Conservation (phyloP, 37 sponge, comb jelly and placozoan species). For the Beroe forskalii region DNA sequence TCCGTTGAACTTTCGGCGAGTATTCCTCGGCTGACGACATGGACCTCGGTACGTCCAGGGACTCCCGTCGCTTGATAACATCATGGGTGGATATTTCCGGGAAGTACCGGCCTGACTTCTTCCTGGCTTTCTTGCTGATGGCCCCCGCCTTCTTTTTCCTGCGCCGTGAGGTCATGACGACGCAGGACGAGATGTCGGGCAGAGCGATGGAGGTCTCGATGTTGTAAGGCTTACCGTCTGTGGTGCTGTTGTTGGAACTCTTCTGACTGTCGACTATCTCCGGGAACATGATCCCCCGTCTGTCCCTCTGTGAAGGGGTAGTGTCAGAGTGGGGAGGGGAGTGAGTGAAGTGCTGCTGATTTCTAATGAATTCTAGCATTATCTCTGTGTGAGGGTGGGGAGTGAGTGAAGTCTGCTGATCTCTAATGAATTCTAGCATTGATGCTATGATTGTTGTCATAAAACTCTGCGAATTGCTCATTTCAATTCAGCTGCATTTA, state of each 20-base stretch:
- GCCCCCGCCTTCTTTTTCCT: background rate
- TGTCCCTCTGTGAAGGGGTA: background rate
- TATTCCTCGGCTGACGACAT: constrained; percentile 55
- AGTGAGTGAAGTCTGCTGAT: too few relatives aligned
- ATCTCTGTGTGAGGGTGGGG: too few relatives aligned
- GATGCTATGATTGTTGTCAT: too few relatives aligned
- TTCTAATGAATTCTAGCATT: too few relatives aligned
- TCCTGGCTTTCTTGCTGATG: constrained; percentile 13
- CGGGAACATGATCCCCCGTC: constrained; percentile 38
- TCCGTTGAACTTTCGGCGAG: constrained; percentile 17
- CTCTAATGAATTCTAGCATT: too few relatives aligned
- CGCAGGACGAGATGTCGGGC: constrained; percentile 33
- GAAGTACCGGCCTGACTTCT: constrained; percentile 18
- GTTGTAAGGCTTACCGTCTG: background rate
- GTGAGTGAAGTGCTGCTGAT: background rate
- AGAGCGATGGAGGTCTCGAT: background rate
- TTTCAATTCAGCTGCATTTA: too few relatives aligned
- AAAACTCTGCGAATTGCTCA: too few relatives aligned
- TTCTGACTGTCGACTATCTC: constrained; percentile 27
- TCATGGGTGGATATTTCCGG: constrained; percentile 36
- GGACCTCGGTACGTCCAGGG: background rate
- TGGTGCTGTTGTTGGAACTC: background rate
- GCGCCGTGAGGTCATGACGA: constrained; percentile 40
- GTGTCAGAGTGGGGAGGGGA: background rate
- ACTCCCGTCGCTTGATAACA: background rate